Evolutionary conservation across 2,113 vertebrate genomes (phyloP).

Genomic region (Seriola rivoliana): DNA sequence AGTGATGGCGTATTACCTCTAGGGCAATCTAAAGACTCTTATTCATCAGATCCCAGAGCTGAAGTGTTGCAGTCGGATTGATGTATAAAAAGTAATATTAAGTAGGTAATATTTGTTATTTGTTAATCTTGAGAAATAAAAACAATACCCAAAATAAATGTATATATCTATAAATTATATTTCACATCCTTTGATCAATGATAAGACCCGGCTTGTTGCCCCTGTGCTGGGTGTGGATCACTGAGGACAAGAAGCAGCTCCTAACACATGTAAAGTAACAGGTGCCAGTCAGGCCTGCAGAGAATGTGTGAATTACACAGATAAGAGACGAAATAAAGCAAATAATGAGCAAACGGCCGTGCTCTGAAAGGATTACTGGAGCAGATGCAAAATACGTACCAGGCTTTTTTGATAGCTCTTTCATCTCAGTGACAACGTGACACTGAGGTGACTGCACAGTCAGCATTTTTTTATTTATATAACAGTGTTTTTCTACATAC

Average conservation of each 20-base stretch:
- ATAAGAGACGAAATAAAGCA: conserved; percentile 6
- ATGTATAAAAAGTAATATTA: background rate
- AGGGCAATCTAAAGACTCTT: background rate
- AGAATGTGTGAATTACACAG: background rate
- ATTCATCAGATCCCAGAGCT: background rate
- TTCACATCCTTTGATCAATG: background rate
- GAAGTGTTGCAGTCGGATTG: background rate
- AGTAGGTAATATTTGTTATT: background rate
- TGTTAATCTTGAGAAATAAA: background rate
- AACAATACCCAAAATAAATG: background rate
- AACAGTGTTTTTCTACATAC: conserved; percentile 27
- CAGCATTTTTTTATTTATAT: conserved; percentile 11
- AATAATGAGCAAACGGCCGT: conserved; percentile 17
- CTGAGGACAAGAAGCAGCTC: background rate
- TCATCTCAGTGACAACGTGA: conserved; percentile 9
- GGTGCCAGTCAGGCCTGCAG: background rate
- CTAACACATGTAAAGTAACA: background rate
- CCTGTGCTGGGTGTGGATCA: background rate
- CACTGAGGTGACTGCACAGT: background rate
- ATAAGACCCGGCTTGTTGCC: background rate
- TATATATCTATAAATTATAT: background rate
- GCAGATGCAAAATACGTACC: conserved; percentile 4
- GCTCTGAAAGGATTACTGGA: conserved; percentile 9
- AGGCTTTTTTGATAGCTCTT: conserved; percentile 6
- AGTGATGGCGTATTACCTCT: background rate